These are phyloP conservation scores for Camponotus vicinus DNA, from an alignment of 1,140 invertebrate genomes.

Conservation along the genomic window DNA sequence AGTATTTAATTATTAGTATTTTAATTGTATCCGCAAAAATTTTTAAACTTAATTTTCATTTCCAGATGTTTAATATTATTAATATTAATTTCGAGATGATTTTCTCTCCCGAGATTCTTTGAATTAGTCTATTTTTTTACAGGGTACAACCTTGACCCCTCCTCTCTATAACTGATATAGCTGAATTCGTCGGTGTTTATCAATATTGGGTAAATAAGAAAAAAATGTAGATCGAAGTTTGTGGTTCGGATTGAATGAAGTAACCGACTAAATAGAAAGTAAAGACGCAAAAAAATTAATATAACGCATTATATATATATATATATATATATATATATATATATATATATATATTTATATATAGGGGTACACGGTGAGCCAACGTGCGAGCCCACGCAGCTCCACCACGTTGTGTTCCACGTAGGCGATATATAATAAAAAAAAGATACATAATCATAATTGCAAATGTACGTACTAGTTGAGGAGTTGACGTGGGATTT, in stretches of 20 bases:
- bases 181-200: slow-evolving; percentile 73
- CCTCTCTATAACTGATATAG: slow-evolving; percentile 68
- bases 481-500: slow-evolving; percentile 66
- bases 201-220: slow-evolving; percentile 66
- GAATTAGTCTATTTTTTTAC: slow-evolving; percentile 46
- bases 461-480: slow-evolving; percentile 79
- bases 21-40: neutral
- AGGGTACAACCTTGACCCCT: slow-evolving; percentile 48
- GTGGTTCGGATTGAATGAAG: slow-evolving; percentile 66
- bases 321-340: slow-evolving; percentile 64
- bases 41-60: neutral
- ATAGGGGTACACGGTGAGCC: slow-evolving; percentile 76
- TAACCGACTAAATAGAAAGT: slow-evolving; percentile 75
- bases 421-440: slow-evolving; percentile 79
- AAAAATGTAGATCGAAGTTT: slow-evolving; percentile 63
- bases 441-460: slow-evolving; percentile 83
- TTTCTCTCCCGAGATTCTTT: slow-evolving; percentile 24
- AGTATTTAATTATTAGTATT: too few relatives aligned
- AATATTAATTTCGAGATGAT: neutral
- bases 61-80: neutral
- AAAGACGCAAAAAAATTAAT: slow-evolving; percentile 61
- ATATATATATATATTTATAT: slow-evolving; percentile 69
- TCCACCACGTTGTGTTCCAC: slow-evolving; percentile 84
- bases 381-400: slow-evolving; percentile 83
- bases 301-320: slow-evolving; percentile 75